Evolutionary conservation across 1,140 invertebrate genomes (phyloP).

Genomic region (Lycorma delicatula): DNA sequence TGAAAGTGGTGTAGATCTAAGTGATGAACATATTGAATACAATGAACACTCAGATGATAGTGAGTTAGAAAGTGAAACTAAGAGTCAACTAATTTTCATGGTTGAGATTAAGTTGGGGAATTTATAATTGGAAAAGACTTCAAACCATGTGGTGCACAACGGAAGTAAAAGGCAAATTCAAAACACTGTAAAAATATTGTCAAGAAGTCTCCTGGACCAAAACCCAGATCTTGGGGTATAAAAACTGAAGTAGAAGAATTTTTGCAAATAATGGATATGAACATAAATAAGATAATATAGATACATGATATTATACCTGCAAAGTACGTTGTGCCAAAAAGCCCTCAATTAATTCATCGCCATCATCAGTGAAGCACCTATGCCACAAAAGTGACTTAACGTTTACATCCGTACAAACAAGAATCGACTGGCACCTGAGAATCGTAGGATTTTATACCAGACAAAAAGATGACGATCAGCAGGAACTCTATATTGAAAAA

Average conservation of each 20-base stretch:
- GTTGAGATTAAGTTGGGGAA: background rate
- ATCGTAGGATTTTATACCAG: too few relatives aligned
- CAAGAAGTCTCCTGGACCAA: background rate
- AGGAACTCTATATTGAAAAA: too few relatives aligned
- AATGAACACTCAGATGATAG: background rate
- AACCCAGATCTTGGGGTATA: background rate
- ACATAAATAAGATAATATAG: background rate
- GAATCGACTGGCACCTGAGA: too few relatives aligned
- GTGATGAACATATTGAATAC: background rate
- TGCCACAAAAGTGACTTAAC: too few relatives aligned
- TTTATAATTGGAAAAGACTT: background rate
- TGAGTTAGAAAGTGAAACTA: background rate
- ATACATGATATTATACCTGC: too few relatives aligned
- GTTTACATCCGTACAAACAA: too few relatives aligned
- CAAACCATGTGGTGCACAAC: background rate
- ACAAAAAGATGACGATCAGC: too few relatives aligned
- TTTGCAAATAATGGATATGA: background rate
- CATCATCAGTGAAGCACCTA: too few relatives aligned
- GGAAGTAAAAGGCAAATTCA: background rate
- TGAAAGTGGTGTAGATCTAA: background rate
- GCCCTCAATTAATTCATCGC: too few relatives aligned
- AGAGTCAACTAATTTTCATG: background rate
- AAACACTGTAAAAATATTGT: background rate
- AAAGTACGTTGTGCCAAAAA: too few relatives aligned
- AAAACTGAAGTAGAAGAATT: background rate